Evolutionary conservation across 2,797 vertebrate genomes (phyloP).

Genomic region (Eulemur coronatus): DNA sequence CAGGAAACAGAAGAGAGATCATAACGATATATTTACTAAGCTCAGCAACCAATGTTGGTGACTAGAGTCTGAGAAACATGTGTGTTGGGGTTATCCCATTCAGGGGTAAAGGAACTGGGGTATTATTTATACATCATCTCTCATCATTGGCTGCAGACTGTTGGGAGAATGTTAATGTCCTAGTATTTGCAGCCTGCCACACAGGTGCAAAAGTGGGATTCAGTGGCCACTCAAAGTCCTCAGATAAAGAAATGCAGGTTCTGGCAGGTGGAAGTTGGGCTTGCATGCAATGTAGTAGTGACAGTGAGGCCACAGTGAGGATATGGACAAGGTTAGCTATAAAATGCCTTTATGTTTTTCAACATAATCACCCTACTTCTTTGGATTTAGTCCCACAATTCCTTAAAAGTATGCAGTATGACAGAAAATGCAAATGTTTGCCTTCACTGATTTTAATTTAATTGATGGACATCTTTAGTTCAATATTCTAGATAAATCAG

Average conservation of each 20-base stretch:
- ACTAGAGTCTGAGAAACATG: neutral
- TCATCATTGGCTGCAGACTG: neutral
- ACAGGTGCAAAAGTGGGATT: neutral
- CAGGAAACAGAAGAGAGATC: neutral
- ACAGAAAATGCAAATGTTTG: neutral
- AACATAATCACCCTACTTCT: neutral
- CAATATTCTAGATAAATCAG: constrained; percentile 21
- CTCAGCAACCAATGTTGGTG: neutral
- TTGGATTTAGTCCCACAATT: neutral
- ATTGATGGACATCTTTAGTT: neutral
- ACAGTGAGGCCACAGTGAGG: neutral
- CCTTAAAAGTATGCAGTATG: neutral
- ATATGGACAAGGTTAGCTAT: neutral
- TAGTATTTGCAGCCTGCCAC: neutral
- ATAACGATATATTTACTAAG: neutral
- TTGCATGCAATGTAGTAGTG: neutral
- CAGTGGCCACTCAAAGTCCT: neutral
- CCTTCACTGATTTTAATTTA: neutral
- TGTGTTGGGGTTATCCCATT: neutral
- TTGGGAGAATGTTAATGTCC: neutral
- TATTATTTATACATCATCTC: neutral
- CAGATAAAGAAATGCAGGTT: neutral
- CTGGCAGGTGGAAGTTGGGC: neutral
- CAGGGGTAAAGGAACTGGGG: neutral
- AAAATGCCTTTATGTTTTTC: neutral